Base-by-base conservation (phyloP, 2,888 invertebrate species). In the Thymelicus acteon region DNA sequence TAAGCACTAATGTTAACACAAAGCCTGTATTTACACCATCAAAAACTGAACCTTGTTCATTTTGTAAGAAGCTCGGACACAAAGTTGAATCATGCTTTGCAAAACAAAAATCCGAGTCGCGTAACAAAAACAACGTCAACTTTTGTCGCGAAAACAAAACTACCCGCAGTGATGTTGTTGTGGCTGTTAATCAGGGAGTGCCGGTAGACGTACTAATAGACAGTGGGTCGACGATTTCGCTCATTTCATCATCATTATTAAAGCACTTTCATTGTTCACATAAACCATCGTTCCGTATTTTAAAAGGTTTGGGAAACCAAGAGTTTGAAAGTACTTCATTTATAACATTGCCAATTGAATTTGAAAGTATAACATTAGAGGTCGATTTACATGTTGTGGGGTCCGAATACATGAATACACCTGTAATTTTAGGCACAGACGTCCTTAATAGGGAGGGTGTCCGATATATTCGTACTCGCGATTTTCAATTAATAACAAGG, bases 41-140 rank as follows among this genome's bases (percentile, higher is more conserved):
- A 24, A 40, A 44, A 24, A n/a, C 39, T 7, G 65, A 65, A 7
- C 44, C 67, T 7, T 72, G 72, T 60, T 8, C 52, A 5, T 68
- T 60, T 40, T 69, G 74, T 48, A 74, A 74, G 64, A 76, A 74
- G 19, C 66, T 62, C 0, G 75, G 77, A 5, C 76, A 76, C 49
- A 73, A 65, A 44, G 15, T 71, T 19, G 75, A 77, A 7, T 69
- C 63, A 48, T 77, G 75, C 61, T 76, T 76, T 72, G 74, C 72
- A 7, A 77, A 74, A 49, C 13, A 57, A 8, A 71, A 64, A 39
- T 71, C 73, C 5, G 73, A 75, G 24, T 52, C 73, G 7, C 67
- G 62, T 10, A 72, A 73, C 44, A 71, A 49, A 24, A n/a, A 39
- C 15, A 74, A 69, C 57, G 69, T 74, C 19, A 19, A 19, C 19